phyloP scores from a whole-genome alignment of 2,797 vertebrate species.

The Dromococcyx pavoninus region DNA sequence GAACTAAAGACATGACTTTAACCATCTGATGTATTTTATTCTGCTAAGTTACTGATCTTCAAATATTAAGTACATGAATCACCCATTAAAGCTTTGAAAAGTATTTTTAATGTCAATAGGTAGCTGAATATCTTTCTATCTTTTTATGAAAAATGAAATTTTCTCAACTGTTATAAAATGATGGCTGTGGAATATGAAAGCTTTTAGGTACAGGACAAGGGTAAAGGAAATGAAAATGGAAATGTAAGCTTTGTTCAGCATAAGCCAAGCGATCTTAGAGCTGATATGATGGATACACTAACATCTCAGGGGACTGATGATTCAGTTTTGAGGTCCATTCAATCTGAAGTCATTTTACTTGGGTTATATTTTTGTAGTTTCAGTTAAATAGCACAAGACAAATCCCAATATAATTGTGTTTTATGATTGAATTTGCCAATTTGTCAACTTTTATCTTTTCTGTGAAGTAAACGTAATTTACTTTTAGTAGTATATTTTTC shows the following conservation, averaged over 20 bases:
- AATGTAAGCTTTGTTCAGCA: conserved; percentile 9
- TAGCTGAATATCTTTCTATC: neutral
- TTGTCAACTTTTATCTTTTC: neutral
- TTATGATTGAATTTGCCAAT: neutral
- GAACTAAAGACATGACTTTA: neutral
- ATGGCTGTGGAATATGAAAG: neutral
- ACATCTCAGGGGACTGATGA: neutral
- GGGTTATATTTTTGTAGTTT: neutral
- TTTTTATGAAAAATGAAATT: neutral
- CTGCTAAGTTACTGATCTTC: neutral
- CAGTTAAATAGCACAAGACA: neutral
- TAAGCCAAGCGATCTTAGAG: neutral
- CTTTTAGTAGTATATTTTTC: neutral
- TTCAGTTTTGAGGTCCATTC: neutral
- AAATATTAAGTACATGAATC: neutral
- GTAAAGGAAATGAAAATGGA: conserved; percentile 22
- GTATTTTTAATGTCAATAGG: neutral
- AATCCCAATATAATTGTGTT: neutral
- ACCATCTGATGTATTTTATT: neutral
- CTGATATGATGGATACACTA: neutral
- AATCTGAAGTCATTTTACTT: neutral
- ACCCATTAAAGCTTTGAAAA: neutral
- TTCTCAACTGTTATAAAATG: neutral
- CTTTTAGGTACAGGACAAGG: neutral
- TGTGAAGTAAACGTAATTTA: neutral